Conservation (phyloP, 2,797 vertebrate genomes). For the Phylloscopus collybita region DNA sequence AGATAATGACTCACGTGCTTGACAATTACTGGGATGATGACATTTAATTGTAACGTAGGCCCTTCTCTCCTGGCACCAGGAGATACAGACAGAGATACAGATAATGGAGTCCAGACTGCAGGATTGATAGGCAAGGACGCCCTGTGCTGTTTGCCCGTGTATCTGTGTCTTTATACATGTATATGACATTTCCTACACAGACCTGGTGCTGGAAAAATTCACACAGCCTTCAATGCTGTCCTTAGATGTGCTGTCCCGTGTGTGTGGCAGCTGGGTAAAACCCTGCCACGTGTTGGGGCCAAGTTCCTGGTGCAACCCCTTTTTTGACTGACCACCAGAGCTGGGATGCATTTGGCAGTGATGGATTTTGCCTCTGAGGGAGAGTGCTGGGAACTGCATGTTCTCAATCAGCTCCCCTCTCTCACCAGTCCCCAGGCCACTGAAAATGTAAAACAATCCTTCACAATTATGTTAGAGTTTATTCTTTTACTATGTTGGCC, state of each 20-base stretch:
- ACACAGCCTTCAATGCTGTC: not conserved
- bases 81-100: slow-evolving; percentile 59
- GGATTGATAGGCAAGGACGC: slow-evolving; percentile 42
- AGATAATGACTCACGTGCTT: slow-evolving; percentile 15
- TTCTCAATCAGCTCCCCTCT: not conserved
- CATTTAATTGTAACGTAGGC: slow-evolving; percentile 44
- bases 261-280: not conserved
- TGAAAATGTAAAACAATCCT: not conserved
- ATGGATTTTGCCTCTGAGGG: not conserved
- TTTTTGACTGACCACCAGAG: not conserved
- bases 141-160: not conserved
- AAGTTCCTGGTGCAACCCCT: not conserved
- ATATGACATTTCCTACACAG: slow-evolving; percentile 4
- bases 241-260: not conserved
- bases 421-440: not conserved
- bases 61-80: slow-evolving; percentile 60
- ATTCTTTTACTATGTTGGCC: not conserved
- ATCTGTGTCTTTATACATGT: not conserved
- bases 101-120: slow-evolving; percentile 58
- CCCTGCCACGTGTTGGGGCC: not conserved
- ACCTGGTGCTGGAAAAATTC: not conserved
- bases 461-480: not conserved
- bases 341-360: not conserved
- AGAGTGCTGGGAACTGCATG: not conserved
- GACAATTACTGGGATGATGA: slow-evolving; percentile 48